Evolutionary conservation across 2,888 invertebrate species (phyloP).

Genomic region (Lepas anatifera): DNA sequence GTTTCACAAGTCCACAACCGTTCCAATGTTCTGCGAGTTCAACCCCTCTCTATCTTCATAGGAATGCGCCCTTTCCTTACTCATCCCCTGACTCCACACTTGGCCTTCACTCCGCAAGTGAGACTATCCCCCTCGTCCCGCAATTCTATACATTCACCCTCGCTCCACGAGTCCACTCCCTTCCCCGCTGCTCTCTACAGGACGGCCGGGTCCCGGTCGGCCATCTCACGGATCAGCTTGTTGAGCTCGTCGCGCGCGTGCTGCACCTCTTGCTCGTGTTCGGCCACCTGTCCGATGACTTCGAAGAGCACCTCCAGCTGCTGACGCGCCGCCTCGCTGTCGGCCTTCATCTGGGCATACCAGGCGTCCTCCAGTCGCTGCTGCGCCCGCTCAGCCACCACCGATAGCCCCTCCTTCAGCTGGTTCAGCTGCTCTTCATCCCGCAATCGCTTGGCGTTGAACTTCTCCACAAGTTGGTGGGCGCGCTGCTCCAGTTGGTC

Average conservation of each 20-base stretch:
- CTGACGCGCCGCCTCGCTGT: not conserved
- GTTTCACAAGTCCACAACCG: no score
- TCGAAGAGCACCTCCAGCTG: not conserved
- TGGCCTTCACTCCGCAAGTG: no score
- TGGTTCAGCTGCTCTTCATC: not conserved
- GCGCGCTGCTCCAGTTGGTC: conserved; percentile 13
- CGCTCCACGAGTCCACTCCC: no score
- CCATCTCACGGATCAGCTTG: not conserved
- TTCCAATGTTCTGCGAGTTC: no score
- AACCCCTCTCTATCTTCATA: no score
- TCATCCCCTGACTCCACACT: no score
- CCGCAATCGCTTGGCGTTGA: not conserved
- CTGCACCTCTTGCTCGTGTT: not conserved
- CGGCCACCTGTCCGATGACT: not conserved
- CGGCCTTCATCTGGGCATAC: not conserved
- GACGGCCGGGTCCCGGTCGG: not conserved
- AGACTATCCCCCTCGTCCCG: no score
- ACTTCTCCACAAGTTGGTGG: not conserved
- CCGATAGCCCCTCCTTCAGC: not conserved
- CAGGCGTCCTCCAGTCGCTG: not conserved
- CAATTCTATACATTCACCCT: no score
- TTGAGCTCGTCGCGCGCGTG: not conserved
- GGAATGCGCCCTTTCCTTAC: no score
- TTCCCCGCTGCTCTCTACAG: no score
- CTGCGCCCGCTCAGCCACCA: not conserved